Conservation (phyloP, 2,888 invertebrate genomes). For the Cephonodes hylas region DNA sequence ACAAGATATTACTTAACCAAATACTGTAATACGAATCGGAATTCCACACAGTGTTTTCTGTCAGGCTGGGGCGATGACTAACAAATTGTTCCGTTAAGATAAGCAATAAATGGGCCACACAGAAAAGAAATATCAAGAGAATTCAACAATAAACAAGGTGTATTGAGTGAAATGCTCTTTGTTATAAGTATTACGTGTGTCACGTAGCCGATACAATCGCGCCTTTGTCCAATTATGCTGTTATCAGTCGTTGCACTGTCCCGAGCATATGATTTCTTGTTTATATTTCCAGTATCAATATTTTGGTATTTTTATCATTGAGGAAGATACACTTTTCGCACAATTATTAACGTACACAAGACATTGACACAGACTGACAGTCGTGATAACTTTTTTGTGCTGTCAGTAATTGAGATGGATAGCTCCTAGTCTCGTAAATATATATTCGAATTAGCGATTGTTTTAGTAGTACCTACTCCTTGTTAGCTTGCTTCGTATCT, state of each 20-base stretch:
- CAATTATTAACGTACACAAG: neutral
- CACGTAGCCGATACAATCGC: neutral
- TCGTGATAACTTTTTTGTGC: neutral
- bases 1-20: too few species aligned
- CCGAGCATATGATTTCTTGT: conserved; percentile 23
- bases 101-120: neutral
- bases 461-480: too few species aligned
- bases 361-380: neutral
- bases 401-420: neutral
- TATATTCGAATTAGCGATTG: too few species aligned
- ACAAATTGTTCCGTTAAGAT: neutral
- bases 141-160: too few species aligned
- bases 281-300: conserved; percentile 20
- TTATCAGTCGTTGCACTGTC: conserved; percentile 31
- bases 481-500: too few species aligned
- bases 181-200: neutral
- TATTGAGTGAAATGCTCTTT: neutral
- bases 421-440: neutral
- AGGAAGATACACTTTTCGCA: neutral
- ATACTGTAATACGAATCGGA: too few species aligned
- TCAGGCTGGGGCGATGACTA: neutral
- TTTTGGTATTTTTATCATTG: conserved; percentile 14
- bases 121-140: neutral
- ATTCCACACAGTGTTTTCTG: neutral
- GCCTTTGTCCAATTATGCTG: conserved; percentile 20